Base-by-base conservation (phyloP, 2,888 invertebrate genomes). In the Hypomecis atomaria region DNA sequence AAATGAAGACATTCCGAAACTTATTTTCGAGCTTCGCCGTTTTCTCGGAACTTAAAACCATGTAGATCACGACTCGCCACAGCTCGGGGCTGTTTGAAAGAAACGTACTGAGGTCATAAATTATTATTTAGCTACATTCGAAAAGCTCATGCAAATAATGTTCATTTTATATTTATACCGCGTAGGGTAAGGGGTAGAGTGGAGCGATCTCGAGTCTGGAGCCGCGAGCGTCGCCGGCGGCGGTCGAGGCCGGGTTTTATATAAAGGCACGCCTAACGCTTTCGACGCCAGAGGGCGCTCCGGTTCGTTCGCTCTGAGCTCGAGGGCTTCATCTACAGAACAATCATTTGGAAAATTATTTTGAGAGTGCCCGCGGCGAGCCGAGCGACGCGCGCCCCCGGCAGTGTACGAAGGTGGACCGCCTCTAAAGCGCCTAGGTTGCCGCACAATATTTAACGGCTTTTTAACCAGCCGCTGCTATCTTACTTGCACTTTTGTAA, bases 291-390 rank as follows among this genome's bases (percentile, higher is more conserved):
- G 42, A 65, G 82, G 88, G 84, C 61, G 75, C 42, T 37, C 43
- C 38, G 45, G 50, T 37, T 45, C 47, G 55, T 54, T 37, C 44
- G 52, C 33, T 57, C 71, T 76, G 73, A 45, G 72, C 88, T 75
- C 72, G 75, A 74, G 84, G 88, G 84, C 73, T 78, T 88, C 88
- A 86, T 89, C 87, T 85, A 81, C 87, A 85, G 88, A 88, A 89
- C 89, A 89, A 88, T 88, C 84, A 87, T 89, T 89, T 85, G 79
- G 85, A 85, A 88, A 88, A 89, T 89, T 85, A 89, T 89, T 88
- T 84, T 80, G 85, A 86, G 84, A 84, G 71, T 73, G 85, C 85
- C 86, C 73, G 69, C 56, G 79, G 88, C 82, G 49, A 63, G 63
- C 65, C 72, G 47, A 57, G 63, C 58, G 64, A 60, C 62, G 61